Evolutionary conservation across 2,113 vertebrate genomes (phyloP).

Genomic region (Fulica atra): DNA sequence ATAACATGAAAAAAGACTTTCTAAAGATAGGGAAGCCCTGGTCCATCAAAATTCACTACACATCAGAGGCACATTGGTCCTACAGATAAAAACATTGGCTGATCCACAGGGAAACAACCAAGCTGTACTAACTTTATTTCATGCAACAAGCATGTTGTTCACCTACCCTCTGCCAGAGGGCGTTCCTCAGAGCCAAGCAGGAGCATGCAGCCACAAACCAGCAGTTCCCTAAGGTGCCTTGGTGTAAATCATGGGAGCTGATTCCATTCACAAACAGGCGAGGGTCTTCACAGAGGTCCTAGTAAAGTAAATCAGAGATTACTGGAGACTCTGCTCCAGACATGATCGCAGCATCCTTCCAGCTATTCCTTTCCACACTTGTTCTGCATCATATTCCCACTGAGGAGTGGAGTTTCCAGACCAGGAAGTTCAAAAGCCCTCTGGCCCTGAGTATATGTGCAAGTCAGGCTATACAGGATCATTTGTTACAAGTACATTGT

Average conservation of each 20-base stretch:
- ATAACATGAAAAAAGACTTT: not conserved
- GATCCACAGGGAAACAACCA: not conserved
- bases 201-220: conserved; percentile 92
- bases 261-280: conserved; percentile 88
- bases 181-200: conserved; percentile 84
- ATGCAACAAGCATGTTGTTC: not conserved
- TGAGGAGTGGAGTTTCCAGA: not conserved
- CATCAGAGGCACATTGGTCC: not conserved
- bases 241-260: conserved; percentile 89
- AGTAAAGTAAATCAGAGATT: conserved; percentile 2
- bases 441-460: not conserved
- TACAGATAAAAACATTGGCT: not conserved
- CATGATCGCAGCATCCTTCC: not conserved
- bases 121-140: not conserved
- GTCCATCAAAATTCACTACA: not conserved
- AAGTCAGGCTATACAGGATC: not conserved
- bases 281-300: conserved; percentile 87
- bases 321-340: not conserved
- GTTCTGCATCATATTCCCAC: not conserved
- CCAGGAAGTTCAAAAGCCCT: not conserved
- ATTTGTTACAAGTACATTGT: not conserved
- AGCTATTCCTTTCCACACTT: not conserved
- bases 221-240: conserved; percentile 90
- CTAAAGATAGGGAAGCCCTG: not conserved
- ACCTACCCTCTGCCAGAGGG: conserved; percentile 87